Percentiles rank a stretch among this genome's conserved stretches.
phyloP scores from a whole-genome alignment of 2,888 invertebrate species.

The Agrotis ipsilon region DNA sequence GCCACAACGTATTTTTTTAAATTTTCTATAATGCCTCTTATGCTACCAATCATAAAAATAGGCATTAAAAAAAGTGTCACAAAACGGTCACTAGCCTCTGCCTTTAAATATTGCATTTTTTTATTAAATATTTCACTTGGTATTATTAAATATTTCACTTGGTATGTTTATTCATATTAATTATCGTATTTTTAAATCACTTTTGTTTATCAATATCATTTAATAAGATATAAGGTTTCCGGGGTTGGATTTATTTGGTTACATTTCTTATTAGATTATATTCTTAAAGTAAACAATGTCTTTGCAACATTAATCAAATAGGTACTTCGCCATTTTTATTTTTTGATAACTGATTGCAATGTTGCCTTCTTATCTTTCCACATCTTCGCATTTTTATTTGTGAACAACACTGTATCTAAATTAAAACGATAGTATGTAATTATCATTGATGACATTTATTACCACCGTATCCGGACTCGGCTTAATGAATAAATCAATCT shows the following conservation, averaged over 20 bases:
- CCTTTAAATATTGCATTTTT: neutral
- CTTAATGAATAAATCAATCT: neutral
- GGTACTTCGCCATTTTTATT: too few species aligned
- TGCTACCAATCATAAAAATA: too few species aligned
- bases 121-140: neutral
- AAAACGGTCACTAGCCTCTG: neutral
- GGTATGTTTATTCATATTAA: neutral
- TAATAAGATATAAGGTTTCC: too few species aligned
- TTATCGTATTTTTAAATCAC: slow-evolving; percentile 1
- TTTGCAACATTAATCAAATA: too few species aligned
- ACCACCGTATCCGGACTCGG: neutral
- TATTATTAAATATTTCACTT: neutral
- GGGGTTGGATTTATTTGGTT: too few species aligned
- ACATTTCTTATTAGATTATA: too few species aligned
- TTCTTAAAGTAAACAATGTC: too few species aligned
- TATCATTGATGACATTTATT: neutral
- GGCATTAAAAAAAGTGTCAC: neutral
- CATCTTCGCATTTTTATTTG: too few species aligned
- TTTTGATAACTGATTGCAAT: too few species aligned
- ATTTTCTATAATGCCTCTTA: too few species aligned
- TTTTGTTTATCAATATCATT: neutral
- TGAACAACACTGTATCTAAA: neutral
- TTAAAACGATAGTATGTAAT: neutral
- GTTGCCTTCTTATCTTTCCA: too few species aligned
- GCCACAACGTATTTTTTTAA: too few species aligned